Conservation (phyloP, 2,797 vertebrate genomes). For the Xiphophorus birchmanni region DNA sequence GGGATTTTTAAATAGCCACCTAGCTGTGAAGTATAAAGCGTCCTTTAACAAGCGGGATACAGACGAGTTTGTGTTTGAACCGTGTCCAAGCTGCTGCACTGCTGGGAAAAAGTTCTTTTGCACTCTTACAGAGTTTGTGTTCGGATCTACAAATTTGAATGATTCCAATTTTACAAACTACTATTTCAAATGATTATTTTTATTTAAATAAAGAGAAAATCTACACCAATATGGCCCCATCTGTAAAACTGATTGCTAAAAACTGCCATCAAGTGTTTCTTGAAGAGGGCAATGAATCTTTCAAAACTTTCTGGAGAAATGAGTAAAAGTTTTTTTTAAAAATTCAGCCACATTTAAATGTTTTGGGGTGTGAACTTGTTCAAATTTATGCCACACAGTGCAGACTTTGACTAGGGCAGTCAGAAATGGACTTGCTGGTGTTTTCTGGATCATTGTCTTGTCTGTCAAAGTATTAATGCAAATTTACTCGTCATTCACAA, state of each 20-base stretch:
- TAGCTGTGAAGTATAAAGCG: constrained; percentile 44
- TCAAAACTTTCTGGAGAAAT: neutral
- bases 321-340: neutral
- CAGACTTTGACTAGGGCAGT: neutral
- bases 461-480: no score
- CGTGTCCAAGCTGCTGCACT: constrained; percentile 19
- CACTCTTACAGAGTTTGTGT: neutral
- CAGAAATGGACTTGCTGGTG: neutral
- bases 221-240: neutral
- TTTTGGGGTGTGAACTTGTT: no score
- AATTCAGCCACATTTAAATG: neutral
- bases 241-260: neutral
- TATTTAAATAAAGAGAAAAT: neutral
- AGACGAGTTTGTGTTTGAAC: constrained; percentile 44
- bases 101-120: neutral
- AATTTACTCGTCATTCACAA: no score
- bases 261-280: neutral
- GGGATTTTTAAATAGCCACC: constrained; percentile 40
- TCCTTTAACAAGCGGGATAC: constrained; percentile 55
- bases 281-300: neutral
- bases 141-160: neutral
- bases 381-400: neutral
- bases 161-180: neutral
- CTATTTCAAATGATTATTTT: neutral
- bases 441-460: neutral